phyloP scores from a whole-genome alignment of 30 jellyfish, hydroid and myxozoan genomes.

The Cassiopea xamachana region DNA sequence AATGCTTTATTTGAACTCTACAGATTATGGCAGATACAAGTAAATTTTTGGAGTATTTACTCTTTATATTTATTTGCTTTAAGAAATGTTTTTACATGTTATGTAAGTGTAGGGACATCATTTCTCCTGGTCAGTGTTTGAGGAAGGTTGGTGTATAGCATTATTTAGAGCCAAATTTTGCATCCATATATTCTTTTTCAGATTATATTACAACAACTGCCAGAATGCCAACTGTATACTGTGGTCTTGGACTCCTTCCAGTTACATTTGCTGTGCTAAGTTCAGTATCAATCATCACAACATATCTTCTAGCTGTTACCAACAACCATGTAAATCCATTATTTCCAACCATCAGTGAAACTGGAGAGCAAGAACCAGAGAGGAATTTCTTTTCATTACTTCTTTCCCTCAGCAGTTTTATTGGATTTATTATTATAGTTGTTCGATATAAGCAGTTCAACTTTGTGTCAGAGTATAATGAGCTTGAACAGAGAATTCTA shows the following conservation, averaged over 20 bases:
- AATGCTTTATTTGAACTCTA: too few species aligned
- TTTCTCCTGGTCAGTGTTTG: too few species aligned
- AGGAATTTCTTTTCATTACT: constrained; percentile 82
- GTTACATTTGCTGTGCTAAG: constrained; percentile 62
- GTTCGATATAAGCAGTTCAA: constrained; percentile 78
- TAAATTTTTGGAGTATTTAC: too few species aligned
- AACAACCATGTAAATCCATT: constrained; percentile 74
- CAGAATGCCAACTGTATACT: constrained; percentile 44
- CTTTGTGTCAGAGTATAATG: constrained; percentile 64
- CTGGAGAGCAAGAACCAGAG: constrained; percentile 92
- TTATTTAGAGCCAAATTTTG: too few species aligned
- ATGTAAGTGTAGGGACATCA: too few species aligned
- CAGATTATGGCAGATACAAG: too few species aligned
- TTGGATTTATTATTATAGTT: constrained; percentile 64
- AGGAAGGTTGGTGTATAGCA: too few species aligned
- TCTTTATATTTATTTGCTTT: too few species aligned
- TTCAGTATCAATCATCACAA: constrained; percentile 61
- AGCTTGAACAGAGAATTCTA: constrained; percentile 54
- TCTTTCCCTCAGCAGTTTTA: constrained; percentile 79
- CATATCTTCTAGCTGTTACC: constrained; percentile 81
- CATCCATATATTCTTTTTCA: background rate
- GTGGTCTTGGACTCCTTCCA: constrained; percentile 85
- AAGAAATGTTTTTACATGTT: too few species aligned
- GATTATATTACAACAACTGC: constrained; percentile 17
- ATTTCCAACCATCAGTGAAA: constrained; percentile 93